Evolutionary conservation across 1,140 invertebrate species (phyloP).

Genomic region (Pararge aegeria): DNA sequence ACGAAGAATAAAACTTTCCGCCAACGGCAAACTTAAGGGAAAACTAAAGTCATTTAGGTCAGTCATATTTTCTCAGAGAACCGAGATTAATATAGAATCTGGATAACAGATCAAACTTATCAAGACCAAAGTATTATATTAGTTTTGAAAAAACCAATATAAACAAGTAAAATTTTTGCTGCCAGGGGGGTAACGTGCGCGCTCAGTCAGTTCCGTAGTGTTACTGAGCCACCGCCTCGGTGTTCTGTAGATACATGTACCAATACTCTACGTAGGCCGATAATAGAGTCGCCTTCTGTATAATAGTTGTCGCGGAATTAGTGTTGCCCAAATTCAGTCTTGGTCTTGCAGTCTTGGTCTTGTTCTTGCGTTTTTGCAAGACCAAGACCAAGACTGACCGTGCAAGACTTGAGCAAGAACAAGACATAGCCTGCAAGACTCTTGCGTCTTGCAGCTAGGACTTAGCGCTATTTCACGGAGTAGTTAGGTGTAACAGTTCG

Average conservation of each 20-base stretch:
- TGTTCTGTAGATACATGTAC: constrained; percentile 30
- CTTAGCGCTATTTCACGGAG: no score
- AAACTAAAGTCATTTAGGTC: neutral
- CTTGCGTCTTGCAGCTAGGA: no score
- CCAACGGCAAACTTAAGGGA: neutral
- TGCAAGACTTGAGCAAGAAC: no score
- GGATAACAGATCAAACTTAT: neutral
- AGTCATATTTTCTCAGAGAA: neutral
- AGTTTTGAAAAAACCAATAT: neutral
- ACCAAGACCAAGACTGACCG: no score
- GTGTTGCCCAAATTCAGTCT: no score
- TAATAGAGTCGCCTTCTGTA: constrained; percentile 25
- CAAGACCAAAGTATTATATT: neutral
- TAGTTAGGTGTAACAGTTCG: no score
- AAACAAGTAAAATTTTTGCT: constrained; percentile 17
- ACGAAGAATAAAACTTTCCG: neutral
- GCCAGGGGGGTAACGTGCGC: constrained; percentile 34
- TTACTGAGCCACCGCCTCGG: constrained; percentile 48
- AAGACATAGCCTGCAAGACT: no score
- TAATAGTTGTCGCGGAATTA: no score
- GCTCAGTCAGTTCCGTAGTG: constrained; percentile 45
- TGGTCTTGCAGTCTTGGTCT: no score
- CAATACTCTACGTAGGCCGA: constrained; percentile 25
- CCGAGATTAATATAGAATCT: neutral
- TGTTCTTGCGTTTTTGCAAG: no score